Evolutionary conservation across 2,797 vertebrate genomes (phyloP), one percentile per base, ranked within the genome.

Genomic region (Carcharodon carcharias): DNA sequence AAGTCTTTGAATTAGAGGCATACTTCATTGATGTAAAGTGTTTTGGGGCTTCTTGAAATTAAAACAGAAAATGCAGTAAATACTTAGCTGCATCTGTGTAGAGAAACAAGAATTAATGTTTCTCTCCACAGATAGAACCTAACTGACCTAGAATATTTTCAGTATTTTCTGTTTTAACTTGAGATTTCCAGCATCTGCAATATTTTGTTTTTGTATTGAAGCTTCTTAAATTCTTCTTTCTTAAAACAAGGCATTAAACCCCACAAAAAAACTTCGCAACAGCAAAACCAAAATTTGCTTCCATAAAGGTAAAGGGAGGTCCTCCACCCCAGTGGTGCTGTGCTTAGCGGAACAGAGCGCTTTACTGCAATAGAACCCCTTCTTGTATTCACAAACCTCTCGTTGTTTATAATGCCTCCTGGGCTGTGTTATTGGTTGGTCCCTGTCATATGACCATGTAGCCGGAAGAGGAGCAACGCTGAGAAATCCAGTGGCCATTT

Each of bases 301-400:
- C 56, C 31, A 61, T 28, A 58, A 16, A 31, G 54, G 12, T 18
- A 45, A 80, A 85, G 3, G 5, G 58, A 40, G 23, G 91, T 31
- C 91, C 91, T 45, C 91, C 91, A n/a, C 4, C 0, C 18, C 6
- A 8, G 61, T n/a, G 61, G 58, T 16, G n/a, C 35, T 0, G 2
- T n/a, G 28, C 56, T 31, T 0, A 31, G 56, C 4, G 88, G 54
- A 91, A 1, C 35, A 21, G 35, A 7, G 5, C 12, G 3, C n/a
- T 65, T 65, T 40, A 6, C 0, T 2, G 4, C 9, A 31, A 16
- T 1, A 1, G 18, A 9, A 8, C 0, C 0, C 91, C 63, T 2
- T 67, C 91, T 45, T 67, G 63, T 0, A 0, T 23, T 1, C 31
- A 26, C 21, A 7, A 12, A n/a, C 16, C 58, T 67, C 8, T 40